These are phyloP conservation scores for Calameuta pallipes DNA, from an alignment of 2,888 invertebrate species.

Conservation along the genomic window DNA sequence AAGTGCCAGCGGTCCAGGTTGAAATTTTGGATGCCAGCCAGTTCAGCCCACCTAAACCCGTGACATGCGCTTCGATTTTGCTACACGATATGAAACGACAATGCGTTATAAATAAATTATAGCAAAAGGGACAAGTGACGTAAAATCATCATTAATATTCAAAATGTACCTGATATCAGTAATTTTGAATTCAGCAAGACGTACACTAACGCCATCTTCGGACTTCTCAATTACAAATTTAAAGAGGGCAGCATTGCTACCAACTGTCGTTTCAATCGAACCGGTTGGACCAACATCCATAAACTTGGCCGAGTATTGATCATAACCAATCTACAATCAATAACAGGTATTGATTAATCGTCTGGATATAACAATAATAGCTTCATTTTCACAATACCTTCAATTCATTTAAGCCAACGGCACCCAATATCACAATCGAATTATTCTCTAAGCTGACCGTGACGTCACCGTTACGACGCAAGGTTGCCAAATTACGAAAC, in stretches of 20 bases:
- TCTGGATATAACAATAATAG: not conserved
- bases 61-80: constrained; percentile 19
- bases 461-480: constrained; percentile 17
- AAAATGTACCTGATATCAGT: constrained; percentile 15
- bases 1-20: constrained; percentile 17
- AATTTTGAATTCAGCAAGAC: constrained; percentile 20
- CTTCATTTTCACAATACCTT: constrained; percentile 3
- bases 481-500: constrained; percentile 13
- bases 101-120: not conserved
- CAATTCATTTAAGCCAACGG: constrained; percentile 14
- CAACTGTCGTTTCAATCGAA: constrained; percentile 14
- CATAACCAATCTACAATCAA: constrained; percentile 13
- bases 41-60: constrained; percentile 17
- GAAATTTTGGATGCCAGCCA: constrained; percentile 21
- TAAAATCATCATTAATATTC: not conserved
- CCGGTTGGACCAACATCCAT: constrained; percentile 19
- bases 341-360: not conserved
- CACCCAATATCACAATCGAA: constrained; percentile 13
- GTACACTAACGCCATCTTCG: constrained; percentile 1
- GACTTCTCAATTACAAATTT: constrained; percentile 19
- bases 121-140: not conserved
- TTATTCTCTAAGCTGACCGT: constrained; percentile 14
- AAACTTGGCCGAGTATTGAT: constrained; percentile 16
- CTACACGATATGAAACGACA: not conserved
- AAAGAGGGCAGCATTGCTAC: constrained; percentile 15